Conservation (phyloP, 1,140 invertebrate species). For the Cydia pomonella region DNA sequence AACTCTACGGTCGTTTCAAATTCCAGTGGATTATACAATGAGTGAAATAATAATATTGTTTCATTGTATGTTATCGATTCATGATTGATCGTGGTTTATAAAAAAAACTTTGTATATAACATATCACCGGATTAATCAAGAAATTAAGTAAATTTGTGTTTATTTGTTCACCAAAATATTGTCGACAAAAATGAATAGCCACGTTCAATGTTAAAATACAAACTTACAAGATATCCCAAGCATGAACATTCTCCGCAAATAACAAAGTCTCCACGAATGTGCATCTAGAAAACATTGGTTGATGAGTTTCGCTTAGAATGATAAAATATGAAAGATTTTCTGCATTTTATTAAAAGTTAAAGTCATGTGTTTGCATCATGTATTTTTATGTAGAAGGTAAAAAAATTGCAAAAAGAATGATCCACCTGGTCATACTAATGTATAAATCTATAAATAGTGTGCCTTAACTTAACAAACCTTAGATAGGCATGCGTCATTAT, state of each 20-base stretch:
- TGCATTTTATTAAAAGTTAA: too few species aligned
- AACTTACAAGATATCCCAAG: constrained; percentile 20
- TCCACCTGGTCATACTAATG: too few species aligned
- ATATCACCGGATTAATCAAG: constrained; percentile 1
- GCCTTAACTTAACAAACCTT: too few species aligned
- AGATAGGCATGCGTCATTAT: background rate
- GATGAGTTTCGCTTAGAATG: background rate
- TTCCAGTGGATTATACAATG: background rate
- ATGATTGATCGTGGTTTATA: constrained; percentile 29
- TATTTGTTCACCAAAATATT: background rate
- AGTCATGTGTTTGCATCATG: background rate
- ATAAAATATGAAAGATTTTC: background rate
- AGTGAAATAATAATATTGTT: too few species aligned
- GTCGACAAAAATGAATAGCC: background rate
- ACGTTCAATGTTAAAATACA: constrained; percentile 2
- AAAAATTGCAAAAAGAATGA: background rate
- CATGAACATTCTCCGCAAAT: too few species aligned
- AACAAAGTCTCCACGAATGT: background rate
- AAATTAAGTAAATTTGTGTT: constrained; percentile 11
- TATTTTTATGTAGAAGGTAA: background rate
- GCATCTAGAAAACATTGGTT: constrained; percentile 15
- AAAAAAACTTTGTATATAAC: background rate
- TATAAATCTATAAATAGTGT: too few species aligned
- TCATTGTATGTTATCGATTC: background rate
- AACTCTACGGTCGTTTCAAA: too few species aligned